These are phyloP conservation scores for Opisthograptis luteolata DNA, from an alignment of 2,888 invertebrate species.

Conservation along the genomic window DNA sequence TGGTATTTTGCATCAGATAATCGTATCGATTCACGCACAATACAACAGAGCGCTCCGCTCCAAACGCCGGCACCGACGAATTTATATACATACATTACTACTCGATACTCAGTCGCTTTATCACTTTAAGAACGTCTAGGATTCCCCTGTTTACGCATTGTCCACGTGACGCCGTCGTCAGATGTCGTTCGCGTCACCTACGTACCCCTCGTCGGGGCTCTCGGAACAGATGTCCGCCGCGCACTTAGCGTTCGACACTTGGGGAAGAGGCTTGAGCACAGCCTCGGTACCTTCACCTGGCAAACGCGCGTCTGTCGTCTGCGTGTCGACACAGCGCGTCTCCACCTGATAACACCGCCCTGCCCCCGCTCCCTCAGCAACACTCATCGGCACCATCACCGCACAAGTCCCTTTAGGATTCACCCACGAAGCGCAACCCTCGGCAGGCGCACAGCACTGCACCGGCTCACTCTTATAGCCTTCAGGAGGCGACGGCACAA, in stretches of 20 bases:
- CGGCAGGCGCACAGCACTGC: constrained; percentile 74
- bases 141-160: constrained; percentile 72
- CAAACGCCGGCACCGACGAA: constrained; percentile 39
- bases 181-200: constrained; percentile 91
- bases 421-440: constrained; percentile 73
- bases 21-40: neutral
- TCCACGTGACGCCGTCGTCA: constrained; percentile 84
- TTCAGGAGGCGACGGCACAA: constrained; percentile 88
- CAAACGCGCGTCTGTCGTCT: constrained; percentile 81
- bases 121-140: constrained; percentile 77
- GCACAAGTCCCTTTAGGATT: constrained; percentile 82
- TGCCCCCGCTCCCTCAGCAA: constrained; percentile 66
- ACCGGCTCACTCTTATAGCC: constrained; percentile 87
- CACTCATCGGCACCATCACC: constrained; percentile 77
- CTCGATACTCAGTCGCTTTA: constrained; percentile 81
- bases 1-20: neutral
- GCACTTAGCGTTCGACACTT: constrained; percentile 78
- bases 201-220: constrained; percentile 95
- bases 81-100: constrained; percentile 71
- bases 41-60: constrained; percentile 18
- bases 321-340: constrained; percentile 86
- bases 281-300: constrained; percentile 70
- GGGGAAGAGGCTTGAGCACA: constrained; percentile 71
- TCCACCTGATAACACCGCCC: constrained; percentile 81
- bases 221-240: constrained; percentile 86